Evolutionary conservation across 2,797 vertebrate species (phyloP).

Genomic region (Acanthurus leucopareius): DNA sequence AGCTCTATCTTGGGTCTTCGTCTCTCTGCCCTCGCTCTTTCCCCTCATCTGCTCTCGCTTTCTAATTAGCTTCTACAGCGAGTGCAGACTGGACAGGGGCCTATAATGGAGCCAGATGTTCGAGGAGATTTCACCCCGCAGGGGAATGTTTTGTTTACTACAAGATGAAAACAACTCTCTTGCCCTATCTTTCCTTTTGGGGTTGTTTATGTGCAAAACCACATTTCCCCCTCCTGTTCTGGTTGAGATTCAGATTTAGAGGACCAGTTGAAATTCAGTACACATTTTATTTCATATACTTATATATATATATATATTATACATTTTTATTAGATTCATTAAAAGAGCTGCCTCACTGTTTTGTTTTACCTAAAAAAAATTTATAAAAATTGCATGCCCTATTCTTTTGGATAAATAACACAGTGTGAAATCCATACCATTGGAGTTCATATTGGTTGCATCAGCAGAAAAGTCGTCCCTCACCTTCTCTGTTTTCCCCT

Average conservation of each 20-base stretch:
- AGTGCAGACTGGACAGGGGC: slow-evolving; percentile 80
- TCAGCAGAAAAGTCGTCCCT: slow-evolving; percentile 70
- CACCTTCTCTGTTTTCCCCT: slow-evolving; percentile 56
- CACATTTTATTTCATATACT: slow-evolving; percentile 5
- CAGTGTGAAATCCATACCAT: slow-evolving; percentile 33
- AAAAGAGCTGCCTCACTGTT: slow-evolving; percentile 15
- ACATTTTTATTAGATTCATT: slow-evolving; percentile 24
- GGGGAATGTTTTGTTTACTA: slow-evolving; percentile 84
- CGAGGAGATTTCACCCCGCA: slow-evolving; percentile 75
- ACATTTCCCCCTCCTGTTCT: slow-evolving; percentile 31
- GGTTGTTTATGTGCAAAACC: slow-evolving; percentile 68
- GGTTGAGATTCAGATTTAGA: slow-evolving; percentile 52
- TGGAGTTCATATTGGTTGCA: slow-evolving; percentile 58
- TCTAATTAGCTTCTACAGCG: slow-evolving; percentile 85
- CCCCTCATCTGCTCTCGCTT: slow-evolving; percentile 78
- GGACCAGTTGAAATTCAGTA: slow-evolving; percentile 38
- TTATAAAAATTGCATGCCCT: slow-evolving; percentile 18
- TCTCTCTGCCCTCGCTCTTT: slow-evolving; percentile 72
- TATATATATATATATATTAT: not conserved
- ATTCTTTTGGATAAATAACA: slow-evolving; percentile 17
- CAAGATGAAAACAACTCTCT: slow-evolving; percentile 81
- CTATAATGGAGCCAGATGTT: slow-evolving; percentile 85
- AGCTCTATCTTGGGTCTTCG: slow-evolving; percentile 68
- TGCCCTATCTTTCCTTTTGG: slow-evolving; percentile 67
- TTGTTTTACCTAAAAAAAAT: slow-evolving; percentile 12